These are phyloP conservation scores for Condylura cristata DNA, from an alignment of 2,113 vertebrate species.

Conservation along the genomic window DNA sequence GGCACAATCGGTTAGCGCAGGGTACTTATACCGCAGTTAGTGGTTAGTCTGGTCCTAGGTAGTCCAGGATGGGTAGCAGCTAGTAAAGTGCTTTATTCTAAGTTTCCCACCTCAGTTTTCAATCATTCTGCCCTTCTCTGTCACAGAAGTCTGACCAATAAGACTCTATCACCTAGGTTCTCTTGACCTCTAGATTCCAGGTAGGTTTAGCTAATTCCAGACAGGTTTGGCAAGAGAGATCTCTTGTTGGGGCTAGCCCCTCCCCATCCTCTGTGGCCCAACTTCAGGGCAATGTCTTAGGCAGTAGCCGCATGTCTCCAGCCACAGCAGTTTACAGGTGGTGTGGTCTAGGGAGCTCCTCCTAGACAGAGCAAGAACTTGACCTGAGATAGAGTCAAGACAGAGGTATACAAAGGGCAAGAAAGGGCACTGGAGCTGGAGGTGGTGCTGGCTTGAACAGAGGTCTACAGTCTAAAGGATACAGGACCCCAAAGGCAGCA, in stretches of 20 bases:
- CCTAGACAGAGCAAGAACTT: background rate
- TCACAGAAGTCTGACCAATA: background rate
- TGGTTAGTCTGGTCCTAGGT: background rate
- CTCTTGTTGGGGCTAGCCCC: background rate
- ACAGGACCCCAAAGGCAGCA: background rate
- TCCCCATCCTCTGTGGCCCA: background rate
- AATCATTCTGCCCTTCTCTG: background rate
- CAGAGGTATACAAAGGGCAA: background rate
- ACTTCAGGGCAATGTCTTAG: background rate
- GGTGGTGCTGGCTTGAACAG: background rate
- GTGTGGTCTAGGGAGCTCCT: background rate
- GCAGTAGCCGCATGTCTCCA: background rate
- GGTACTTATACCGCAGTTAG: too few species aligned
- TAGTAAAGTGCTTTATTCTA: background rate
- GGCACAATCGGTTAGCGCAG: too few species aligned
- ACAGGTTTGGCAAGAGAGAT: background rate
- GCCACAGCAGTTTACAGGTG: background rate
- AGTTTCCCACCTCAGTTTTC: background rate
- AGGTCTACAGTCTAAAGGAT: background rate
- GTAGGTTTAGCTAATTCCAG: background rate
- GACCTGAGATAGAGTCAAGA: background rate
- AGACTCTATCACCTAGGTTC: background rate
- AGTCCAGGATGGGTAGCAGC: background rate
- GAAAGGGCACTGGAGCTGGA: background rate
- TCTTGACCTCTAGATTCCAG: background rate